These are phyloP conservation scores for Chrysina gloriosa DNA, from an alignment of 2,888 invertebrate genomes.

Conservation along the genomic window DNA sequence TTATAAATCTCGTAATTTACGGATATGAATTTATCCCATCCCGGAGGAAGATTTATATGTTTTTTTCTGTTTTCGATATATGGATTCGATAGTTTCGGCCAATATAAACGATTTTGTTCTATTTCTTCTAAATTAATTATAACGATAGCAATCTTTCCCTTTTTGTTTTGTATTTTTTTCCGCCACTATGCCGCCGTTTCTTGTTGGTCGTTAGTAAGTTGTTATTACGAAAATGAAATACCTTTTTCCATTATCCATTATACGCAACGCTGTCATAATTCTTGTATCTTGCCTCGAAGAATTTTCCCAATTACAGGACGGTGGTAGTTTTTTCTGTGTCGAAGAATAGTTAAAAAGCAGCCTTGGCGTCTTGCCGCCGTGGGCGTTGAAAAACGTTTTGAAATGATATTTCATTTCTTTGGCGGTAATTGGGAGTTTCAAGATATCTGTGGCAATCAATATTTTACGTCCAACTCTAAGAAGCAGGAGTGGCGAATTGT, in stretches of 20 bases:
- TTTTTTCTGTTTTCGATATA: conserved; percentile 23
- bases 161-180: conserved; percentile 2
- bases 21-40: conserved; percentile 33
- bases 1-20: conserved; percentile 24
- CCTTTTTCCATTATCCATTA: not conserved
- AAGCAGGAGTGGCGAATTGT: no score
- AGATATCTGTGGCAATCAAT: no score
- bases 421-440: no score
- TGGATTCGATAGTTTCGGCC: conserved; percentile 26
- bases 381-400: no score
- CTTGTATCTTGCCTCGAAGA: not conserved
- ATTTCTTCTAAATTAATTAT: conserved; percentile 34
- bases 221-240: conserved; percentile 27
- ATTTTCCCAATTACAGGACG: no score
- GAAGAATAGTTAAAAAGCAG: no score
- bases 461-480: no score
- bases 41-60: conserved; percentile 17
- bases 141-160: not conserved
- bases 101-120: conserved; percentile 26
- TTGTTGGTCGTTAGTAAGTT: conserved; percentile 4
- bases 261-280: not conserved
- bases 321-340: no score
- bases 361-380: no score
- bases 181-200: not conserved
- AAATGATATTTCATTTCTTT: no score